These are phyloP conservation scores for Cottus gobio DNA, from an alignment of 2,113 vertebrate genomes.

Conservation along the genomic window DNA sequence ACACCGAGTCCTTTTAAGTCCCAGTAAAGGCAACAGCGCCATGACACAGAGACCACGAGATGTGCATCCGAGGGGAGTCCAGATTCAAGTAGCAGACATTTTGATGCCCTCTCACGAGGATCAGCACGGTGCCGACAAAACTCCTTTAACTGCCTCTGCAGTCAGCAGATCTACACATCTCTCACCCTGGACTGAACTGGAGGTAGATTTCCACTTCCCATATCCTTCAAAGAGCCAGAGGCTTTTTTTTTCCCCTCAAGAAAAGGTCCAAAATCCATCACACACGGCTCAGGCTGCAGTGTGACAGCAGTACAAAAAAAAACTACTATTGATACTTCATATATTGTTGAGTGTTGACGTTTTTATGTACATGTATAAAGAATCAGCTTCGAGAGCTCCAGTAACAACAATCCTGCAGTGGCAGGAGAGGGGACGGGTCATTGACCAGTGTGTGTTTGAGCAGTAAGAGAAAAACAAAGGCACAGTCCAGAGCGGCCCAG, in stretches of 20 bases:
- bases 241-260: not conserved
- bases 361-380: slow-evolving; percentile 27
- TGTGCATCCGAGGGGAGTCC: not conserved
- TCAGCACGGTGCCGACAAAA: not conserved
- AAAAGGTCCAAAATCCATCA: not conserved
- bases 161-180: slow-evolving; percentile 9
- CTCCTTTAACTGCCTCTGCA: not conserved
- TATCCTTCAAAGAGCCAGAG: slow-evolving; percentile 2
- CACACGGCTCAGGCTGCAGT: slow-evolving; percentile 1
- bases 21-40: not conserved
- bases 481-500: not conserved
- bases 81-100: slow-evolving; percentile 13
- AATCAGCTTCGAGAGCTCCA: slow-evolving; percentile 2
- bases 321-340: not conserved
- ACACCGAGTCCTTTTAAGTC: not conserved
- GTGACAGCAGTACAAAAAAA: not conserved
- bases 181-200: not conserved
- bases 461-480: slow-evolving; percentile 10
- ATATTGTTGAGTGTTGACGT: too few relatives aligned
- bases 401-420: not conserved
- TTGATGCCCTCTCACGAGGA: not conserved
- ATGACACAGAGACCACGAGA: not conserved
- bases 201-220: not conserved
- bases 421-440: not conserved
- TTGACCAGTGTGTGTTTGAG: slow-evolving; percentile 3